Percentiles rank a stretch among this genome's conserved stretches.
phyloP scores from a whole-genome alignment of 2,113 vertebrate genomes.

The Ophthalmolycus amberensis region DNA sequence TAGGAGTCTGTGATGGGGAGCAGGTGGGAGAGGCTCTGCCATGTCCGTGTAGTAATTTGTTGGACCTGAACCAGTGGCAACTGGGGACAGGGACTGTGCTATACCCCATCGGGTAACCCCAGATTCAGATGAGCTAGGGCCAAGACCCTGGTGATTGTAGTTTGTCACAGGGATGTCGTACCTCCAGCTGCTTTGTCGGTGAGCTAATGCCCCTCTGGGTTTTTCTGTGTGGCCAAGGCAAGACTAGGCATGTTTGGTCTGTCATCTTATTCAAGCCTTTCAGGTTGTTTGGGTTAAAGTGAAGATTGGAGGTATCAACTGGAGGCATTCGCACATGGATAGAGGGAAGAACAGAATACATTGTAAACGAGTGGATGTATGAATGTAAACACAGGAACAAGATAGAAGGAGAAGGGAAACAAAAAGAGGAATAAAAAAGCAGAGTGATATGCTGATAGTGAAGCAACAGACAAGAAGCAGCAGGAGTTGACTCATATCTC shows the following conservation, averaged over 20 bases:
- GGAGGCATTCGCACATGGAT: background rate
- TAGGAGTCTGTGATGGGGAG: constrained; percentile 39
- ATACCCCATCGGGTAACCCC: constrained; percentile 18
- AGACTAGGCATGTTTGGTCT: background rate
- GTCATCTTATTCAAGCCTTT: constrained; percentile 1
- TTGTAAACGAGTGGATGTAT: constrained; percentile 2
- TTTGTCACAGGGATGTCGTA: constrained; percentile 23
- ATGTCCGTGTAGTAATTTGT: constrained; percentile 49
- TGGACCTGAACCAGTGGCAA: constrained; percentile 43
- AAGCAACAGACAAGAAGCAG: constrained; percentile 58
- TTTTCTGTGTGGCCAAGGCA: constrained; percentile 7
- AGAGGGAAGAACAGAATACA: background rate
- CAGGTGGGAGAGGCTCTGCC: constrained; percentile 52
- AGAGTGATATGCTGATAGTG: constrained; percentile 36
- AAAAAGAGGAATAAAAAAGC: constrained; percentile 28
- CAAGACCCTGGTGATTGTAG: constrained; percentile 20
- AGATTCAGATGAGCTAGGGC: constrained; percentile 15
- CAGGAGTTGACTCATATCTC: constrained; percentile 69
- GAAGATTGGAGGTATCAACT: background rate
- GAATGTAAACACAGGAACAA: constrained; percentile 20
- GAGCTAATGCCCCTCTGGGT: constrained; percentile 6
- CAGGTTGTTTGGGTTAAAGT: constrained; percentile 2
- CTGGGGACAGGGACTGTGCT: constrained; percentile 18
- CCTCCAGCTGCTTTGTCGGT: constrained; percentile 25
- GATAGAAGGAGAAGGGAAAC: constrained; percentile 4